A percentile compares a stretch with the other conserved stretches of the same genome.
phyloP scores from a whole-genome alignment of 2,113 vertebrate genomes.

The Myiozetetes cayanensis region DNA sequence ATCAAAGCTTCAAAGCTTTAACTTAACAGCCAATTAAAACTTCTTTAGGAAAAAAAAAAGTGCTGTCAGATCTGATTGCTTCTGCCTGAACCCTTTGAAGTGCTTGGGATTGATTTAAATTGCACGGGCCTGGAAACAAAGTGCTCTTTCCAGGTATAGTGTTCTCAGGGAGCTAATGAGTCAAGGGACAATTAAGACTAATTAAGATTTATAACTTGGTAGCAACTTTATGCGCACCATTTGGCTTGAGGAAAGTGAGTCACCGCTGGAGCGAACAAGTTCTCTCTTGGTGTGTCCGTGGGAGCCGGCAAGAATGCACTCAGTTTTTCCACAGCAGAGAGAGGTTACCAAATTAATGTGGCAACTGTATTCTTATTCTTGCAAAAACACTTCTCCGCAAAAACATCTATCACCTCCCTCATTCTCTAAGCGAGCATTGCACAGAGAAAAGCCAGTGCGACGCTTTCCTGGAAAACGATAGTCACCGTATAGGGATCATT shows the following conservation, averaged over 20 bases:
- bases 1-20: slow-evolving; percentile 14
- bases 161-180: not conserved
- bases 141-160: not conserved
- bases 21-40: slow-evolving; percentile 32
- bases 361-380: not conserved
- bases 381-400: too few relatives aligned
- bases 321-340: not conserved
- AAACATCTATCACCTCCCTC: not conserved
- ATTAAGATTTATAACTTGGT: not conserved
- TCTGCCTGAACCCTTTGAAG: slow-evolving; percentile 1
- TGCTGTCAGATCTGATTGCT: not conserved
- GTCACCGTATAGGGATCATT: accelerated
- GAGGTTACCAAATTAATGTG: not conserved
- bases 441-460: not conserved
- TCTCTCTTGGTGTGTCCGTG: not conserved
- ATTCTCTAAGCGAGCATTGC: not conserved
- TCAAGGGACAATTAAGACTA: not conserved
- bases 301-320: not conserved
- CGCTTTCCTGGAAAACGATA: too few relatives aligned
- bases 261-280: not conserved
- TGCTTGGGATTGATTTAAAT: not conserved
- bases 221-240: not conserved
- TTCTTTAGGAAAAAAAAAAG: not conserved
- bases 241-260: accelerated
- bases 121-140: not conserved